Base-by-base conservation (phyloP, 2,113 vertebrate species). In the Philantomba maxwellii region DNA sequence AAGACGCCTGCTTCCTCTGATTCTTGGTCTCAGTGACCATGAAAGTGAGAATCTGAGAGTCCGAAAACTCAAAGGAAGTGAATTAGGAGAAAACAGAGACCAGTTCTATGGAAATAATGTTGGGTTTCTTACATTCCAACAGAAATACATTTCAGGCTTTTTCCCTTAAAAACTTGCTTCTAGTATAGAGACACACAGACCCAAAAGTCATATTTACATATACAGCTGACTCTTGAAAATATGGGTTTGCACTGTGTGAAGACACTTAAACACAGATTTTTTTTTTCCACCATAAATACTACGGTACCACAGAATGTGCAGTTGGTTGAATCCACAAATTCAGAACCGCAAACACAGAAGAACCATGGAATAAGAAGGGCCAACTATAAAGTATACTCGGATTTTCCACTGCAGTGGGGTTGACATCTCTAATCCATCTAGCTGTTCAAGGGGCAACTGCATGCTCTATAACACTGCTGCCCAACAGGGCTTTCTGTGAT, bases 271-370 rank as follows among this genome's bases (percentile, higher is more conserved):
- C 17, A 33, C 77, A 21, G 47, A 45, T 49, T 47, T 78, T 23
- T 78, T 78, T 80, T 49, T 62, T 0, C 7, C 47, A 23, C 77
- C 4, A 21, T 21, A 33, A n/a, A 51, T 80, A 21, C 30, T n/a
- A 78, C 2, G 12, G 77, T 51, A n/a, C 30, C 30, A n/a, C 30
- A n/a, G 5, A 10, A 80, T 23, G 17, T 51, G 77, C 45, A 7
- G 30, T 80, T 51, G 77, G 47, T 23, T 80, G 30, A 80, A 51
- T n/a, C 77, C 47, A n/a, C 77, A 80, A 19, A 80, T 47, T 80
- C 0, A 10, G 28, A 80, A 13, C 77, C 0, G 0, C 30, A 21
- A 21, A 21, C 1, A 21, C 47, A 33, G 47, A 80, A 80, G 77
- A 33, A 80, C 77, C 77, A 23, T 11, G 5, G 17, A 21, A n/a